Base-by-base conservation (phyloP, 1,140 invertebrate genomes). In the Drosophila seguyi region DNA sequence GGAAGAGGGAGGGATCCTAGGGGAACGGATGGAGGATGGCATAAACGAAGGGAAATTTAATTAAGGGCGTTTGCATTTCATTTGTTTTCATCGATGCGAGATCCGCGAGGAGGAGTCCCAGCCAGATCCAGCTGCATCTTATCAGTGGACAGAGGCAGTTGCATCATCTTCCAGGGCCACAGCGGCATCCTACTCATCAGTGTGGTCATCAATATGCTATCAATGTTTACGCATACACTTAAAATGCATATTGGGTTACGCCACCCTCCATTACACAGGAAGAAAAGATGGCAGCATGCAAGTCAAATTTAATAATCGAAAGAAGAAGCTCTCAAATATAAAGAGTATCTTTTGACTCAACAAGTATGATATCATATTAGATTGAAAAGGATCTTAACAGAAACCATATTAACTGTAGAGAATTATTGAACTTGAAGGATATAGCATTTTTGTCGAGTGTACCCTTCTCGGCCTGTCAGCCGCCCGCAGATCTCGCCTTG, bases 221-320 rank as follows among this genome's bases (percentile, higher is more conserved):
- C 85, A 88, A 90, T 88, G 81, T 90, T 88, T 90, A 85, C 86
- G 81, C 74, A 81, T 85, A 83, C 77, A 81, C 75, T 88, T 90
- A 79, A 90, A 88, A 79, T 79, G 75, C 59, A 77, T 88, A 90
- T 88, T 85, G 65, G 78, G 69, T 88, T 90, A 79, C 85, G 48
- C 59, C 42, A 41, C 53, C 66, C 50, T 31, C 45, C 18, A 22
- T 14, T 69, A 65, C 27, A 62, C 18, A 5, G 14, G 4, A 8
- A 48, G 50, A 68, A 67, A 63, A 38, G 0, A 3, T 8, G 1
- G 8, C 0, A 27, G 7, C 3, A 27, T 18, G 1, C 0, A 5
- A 4, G 6, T 4, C 1, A 14, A 8, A 45, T 16, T 16, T 14
- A 48, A n/a, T n/a, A 0, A 50, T 0, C 2, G 0, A 31, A 6